Base-by-base conservation (phyloP, 2,888 invertebrate species). In the Diadegma fenestrale region DNA sequence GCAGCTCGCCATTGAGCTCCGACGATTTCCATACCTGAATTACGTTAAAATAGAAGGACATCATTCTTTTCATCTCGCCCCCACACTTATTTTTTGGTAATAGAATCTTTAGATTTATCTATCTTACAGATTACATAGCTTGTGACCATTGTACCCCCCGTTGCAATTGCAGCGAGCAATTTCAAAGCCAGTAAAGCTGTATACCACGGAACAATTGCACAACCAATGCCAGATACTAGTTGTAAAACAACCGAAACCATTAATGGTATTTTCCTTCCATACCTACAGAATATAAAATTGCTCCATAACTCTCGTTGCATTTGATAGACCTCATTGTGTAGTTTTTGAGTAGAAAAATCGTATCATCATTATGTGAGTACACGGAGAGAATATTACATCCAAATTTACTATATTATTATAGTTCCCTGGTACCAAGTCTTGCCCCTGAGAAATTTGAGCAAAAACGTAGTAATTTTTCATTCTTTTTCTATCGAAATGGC, bases 101-200 rank as follows among this genome's bases (percentile, higher is more conserved):
- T 14, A n/a, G 22, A 54, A 66, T 48, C 2, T n/a, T n/a, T n/a
- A n/a, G n/a, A n/a, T n/a, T n/a, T 19, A 43, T 69, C 7, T 41
- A 48, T 92, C 94, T 93, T 88, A 94, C 95, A 95, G 77, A 95
- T 94, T 51, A 95, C 95, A 80, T 95, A 95, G 86, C 95, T 94
- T 64, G 97, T 97, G 73, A 97, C 96, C 97, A 98, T 98, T 0
- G 97, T 97, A 51, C 98, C 98, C 66, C 97, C 97, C 1, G 97
- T 97, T 12, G 97, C 97, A 33, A 97, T 95, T 0, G 97, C 97
- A 17, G 96, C 95, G 26, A 97, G 90, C 91, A 97, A 97, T 63
- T 97, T 95, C 69, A 97, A 95, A 0, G 96, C 82, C 10, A 97
- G 95, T 90, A 97, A 97, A 7, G 93, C 91, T 84, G 93, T 92